phyloP scores from a whole-genome alignment of 1,140 invertebrate genomes.

The Caenorhabditis briggsae region DNA sequence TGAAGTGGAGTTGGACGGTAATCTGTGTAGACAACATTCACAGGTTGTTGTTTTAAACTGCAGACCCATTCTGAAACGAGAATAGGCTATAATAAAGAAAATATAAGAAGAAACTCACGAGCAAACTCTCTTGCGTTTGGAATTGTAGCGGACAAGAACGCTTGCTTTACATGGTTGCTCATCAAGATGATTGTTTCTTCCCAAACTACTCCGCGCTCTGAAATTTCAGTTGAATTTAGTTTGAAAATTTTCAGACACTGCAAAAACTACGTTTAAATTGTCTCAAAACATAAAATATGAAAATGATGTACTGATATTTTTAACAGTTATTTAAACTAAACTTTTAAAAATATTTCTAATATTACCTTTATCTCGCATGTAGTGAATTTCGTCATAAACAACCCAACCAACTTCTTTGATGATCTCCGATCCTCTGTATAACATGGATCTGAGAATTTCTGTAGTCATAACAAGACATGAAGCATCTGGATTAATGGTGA shows the following conservation, averaged over 20 bases:
- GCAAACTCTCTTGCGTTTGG: slow-evolving; percentile 97
- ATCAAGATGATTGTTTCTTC: slow-evolving; percentile 98
- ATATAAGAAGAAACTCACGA: slow-evolving; percentile 52
- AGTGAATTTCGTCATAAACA: slow-evolving; percentile 99
- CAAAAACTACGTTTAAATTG: no score
- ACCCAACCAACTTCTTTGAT: slow-evolving; percentile 99
- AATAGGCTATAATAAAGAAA: not conserved
- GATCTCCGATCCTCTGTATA: slow-evolving; percentile 95
- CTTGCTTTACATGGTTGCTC: slow-evolving; percentile 97
- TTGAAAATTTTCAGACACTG: no score
- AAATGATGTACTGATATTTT: no score
- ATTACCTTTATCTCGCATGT: slow-evolving; percentile 92
- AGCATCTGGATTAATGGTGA: slow-evolving; percentile 97
- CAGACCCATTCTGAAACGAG: slow-evolving; percentile 89
- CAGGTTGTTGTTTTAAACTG: slow-evolving; percentile 92
- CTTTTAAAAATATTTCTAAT: not conserved
- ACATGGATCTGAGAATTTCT: slow-evolving; percentile 98
- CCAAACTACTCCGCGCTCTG: slow-evolving; percentile 97
- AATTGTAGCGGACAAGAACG: slow-evolving; percentile 98
- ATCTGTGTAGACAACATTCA: slow-evolving; percentile 99
- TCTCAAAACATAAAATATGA: no score
- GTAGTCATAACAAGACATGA: slow-evolving; percentile 99
- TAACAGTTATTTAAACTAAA: no score
- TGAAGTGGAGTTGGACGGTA: slow-evolving; percentile 95
- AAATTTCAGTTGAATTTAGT: not conserved